A percentile compares a stretch with the other conserved stretches of the same genome.
Conservation (phyloP, 2,797 vertebrate species). For the Esox masquinongy region DNA sequence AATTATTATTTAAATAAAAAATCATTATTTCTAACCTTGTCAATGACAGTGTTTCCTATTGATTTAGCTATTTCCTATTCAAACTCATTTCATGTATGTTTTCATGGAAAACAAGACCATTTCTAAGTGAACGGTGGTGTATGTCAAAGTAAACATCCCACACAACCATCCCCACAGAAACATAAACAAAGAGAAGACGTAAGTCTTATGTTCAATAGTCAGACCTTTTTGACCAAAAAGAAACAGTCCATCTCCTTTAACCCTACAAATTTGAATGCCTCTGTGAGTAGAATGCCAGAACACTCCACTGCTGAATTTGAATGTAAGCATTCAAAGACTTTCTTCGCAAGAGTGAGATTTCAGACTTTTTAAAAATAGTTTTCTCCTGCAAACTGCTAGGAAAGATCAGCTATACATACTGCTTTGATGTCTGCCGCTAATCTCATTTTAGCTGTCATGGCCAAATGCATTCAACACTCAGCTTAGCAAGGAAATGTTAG, state of each 20-base stretch:
- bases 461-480: slow-evolving; percentile 10
- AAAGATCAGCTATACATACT: background rate
- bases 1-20: too few relatives aligned
- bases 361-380: background rate
- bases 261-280: background rate
- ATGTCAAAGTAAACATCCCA: background rate
- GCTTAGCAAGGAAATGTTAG: background rate
- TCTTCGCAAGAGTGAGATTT: background rate
- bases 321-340: background rate
- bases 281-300: background rate
- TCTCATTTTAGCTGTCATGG: slow-evolving; percentile 21
- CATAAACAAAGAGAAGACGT: slow-evolving; percentile 1
- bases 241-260: background rate
- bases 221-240: too few relatives aligned
- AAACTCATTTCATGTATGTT: too few relatives aligned
- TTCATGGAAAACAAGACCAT: too few relatives aligned
- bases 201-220: too few relatives aligned
- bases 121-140: too few relatives aligned
- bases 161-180: slow-evolving; percentile 1
- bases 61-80: too few relatives aligned
- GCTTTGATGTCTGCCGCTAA: slow-evolving; percentile 23
- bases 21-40: too few relatives aligned
- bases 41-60: too few relatives aligned
- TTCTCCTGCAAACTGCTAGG: slow-evolving; percentile 9
- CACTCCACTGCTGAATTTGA: background rate